Evolutionary conservation across 2,113 vertebrate species (phyloP), one percentile per base, ranked within the genome.

Genomic region (Ahaetulla prasina): DNA sequence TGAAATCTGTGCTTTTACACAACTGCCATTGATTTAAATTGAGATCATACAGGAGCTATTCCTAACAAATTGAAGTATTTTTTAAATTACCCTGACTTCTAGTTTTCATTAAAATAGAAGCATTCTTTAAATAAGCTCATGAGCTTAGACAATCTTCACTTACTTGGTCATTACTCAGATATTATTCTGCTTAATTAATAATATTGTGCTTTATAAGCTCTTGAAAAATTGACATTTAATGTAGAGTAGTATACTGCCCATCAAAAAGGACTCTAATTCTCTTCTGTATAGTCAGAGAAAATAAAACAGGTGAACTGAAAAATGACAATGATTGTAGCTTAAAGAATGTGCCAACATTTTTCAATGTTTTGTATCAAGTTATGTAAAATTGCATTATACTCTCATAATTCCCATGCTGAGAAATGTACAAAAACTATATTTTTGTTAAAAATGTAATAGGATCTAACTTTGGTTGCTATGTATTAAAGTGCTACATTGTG

Each of bases 381-480:
- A 94, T 91, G 87, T 94, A 96, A 96, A 97, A 94, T 95, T 97
- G 95, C 94, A 74, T 88, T 63, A 96, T 96, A 96, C 92, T 95
- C 93, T 96, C 93, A 96, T 96, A 93, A 94, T 94, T 87, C 96
- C 93, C 87, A 94, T 93, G 97, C 95, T 96, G 93, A 97, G 93
- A 97, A 98, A 96, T 97, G 92, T 97, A 98, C 96, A 97, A 96
- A 97, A 96, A 96, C 96, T 97, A 94, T 98, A 98, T 98, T 98
- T 98, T 98, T 98, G 95, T 96, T 97, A 98, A 96, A 96, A 88
- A 90, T 94, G 89, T 95, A 96, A 97, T 47, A 95, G 94, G 96
- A 94, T 50, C 86, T 94, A 95, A 96, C 92, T 96, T 96, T 91
- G 92, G 92, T 95, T 89, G 95, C 95, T 97, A 89, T 97, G 95